These are phyloP conservation scores for Malurus elegans DNA, from an alignment of 2,113 vertebrate species.

Conservation along the genomic window DNA sequence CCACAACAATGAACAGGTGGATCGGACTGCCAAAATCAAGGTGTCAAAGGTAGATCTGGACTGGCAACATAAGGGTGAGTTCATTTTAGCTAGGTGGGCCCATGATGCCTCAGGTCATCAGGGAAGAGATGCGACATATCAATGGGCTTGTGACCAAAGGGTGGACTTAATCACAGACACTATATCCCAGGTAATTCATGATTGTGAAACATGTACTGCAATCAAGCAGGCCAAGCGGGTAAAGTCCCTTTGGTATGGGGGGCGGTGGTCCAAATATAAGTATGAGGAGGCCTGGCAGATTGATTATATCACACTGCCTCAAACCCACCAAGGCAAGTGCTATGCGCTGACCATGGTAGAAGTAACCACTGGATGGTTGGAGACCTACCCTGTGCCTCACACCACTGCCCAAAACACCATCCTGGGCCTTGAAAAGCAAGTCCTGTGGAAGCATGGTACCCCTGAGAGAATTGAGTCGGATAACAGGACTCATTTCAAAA, in stretches of 20 bases:
- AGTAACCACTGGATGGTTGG: neutral
- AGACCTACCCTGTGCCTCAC: neutral
- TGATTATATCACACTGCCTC: neutral
- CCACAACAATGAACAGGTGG: no score
- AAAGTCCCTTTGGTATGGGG: neutral
- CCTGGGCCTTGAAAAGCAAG: neutral
- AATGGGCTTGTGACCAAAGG: neutral
- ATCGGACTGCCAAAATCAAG: no score
- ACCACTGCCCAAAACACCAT: neutral
- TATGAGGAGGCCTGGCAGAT: neutral
- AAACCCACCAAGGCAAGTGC: neutral
- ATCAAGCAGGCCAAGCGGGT: neutral
- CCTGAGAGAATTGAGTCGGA: neutral
- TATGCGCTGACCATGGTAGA: neutral
- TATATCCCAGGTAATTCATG: neutral
- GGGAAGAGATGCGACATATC: neutral
- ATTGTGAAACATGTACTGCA: neutral
- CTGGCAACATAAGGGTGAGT: no score
- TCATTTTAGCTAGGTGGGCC: neutral
- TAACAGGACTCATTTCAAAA: neutral
- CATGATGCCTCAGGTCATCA: neutral
- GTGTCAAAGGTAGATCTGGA: no score
- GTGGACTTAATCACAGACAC: neutral
- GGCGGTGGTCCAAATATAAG: neutral
- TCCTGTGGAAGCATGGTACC: neutral